Conservation (phyloP, 1,140 invertebrate species). For the Drosophila fuyamai region DNA sequence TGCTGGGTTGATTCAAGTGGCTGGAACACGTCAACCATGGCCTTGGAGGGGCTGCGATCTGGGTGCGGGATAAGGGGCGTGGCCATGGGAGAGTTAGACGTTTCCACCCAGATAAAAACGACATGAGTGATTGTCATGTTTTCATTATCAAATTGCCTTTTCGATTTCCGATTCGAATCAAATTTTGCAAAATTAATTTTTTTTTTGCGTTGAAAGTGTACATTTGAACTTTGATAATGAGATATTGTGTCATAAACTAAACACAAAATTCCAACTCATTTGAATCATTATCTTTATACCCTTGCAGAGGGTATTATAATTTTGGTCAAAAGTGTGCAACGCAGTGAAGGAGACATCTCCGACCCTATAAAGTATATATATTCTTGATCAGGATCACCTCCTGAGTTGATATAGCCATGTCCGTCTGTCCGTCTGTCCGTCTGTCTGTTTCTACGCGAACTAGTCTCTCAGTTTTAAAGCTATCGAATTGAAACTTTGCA, state of each 20-base stretch:
- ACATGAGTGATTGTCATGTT: constrained; percentile 23
- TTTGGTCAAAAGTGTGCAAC: no score
- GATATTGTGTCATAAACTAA: background rate
- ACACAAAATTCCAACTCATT: background rate
- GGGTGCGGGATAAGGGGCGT: constrained; percentile 20
- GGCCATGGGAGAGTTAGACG: constrained; percentile 8
- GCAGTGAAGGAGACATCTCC: no score
- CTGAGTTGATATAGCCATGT: no score
- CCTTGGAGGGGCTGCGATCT: constrained; percentile 28
- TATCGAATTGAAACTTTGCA: no score
- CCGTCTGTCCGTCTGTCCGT: no score
- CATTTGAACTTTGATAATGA: constrained; percentile 2
- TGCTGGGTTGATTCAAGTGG: constrained; percentile 26
- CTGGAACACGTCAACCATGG: constrained; percentile 27
- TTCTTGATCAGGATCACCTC: no score
- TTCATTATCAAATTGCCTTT: constrained; percentile 9
- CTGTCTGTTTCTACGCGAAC: no score
- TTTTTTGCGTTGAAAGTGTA: background rate
- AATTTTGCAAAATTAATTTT: constrained; percentile 1
- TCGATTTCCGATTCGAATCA: constrained; percentile 4
- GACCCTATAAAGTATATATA: no score
- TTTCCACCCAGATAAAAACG: constrained; percentile 4
- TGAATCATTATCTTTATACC: background rate
- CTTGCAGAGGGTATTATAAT: no score
- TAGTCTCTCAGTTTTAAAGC: no score